These are phyloP conservation scores for Drosophila suzukii DNA, from an alignment of 1,140 invertebrate species.

Conservation along the genomic window DNA sequence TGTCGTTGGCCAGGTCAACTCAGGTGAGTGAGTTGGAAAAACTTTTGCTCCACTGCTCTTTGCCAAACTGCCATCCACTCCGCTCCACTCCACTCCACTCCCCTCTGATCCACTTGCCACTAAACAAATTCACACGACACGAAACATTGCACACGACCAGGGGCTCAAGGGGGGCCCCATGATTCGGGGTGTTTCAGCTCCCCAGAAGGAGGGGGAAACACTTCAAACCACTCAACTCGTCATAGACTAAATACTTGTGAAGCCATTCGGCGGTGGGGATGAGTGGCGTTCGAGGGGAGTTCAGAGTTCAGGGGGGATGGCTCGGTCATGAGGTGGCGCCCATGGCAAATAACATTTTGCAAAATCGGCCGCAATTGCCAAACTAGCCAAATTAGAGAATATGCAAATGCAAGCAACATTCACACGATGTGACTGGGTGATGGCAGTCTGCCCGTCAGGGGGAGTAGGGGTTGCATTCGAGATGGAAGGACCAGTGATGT, in stretches of 20 bases:
- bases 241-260: slow-evolving; percentile 77
- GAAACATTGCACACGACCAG: slow-evolving; percentile 42
- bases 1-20: slow-evolving; percentile 2
- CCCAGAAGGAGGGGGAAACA: slow-evolving; percentile 22
- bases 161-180: slow-evolving; percentile 3
- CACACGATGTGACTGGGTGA: slow-evolving; percentile 41
- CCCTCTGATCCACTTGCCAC: slow-evolving; percentile 44
- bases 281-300: not conserved
- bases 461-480: not conserved
- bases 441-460: not conserved
- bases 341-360: slow-evolving; percentile 78
- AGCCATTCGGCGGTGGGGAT: slow-evolving; percentile 25
- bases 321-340: slow-evolving; percentile 26
- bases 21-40: slow-evolving; percentile 31
- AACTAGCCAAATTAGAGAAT: slow-evolving; percentile 81
- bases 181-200: not conserved
- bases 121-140: slow-evolving; percentile 78
- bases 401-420: slow-evolving; percentile 77
- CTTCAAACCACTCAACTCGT: slow-evolving; percentile 75
- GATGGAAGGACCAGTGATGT: slow-evolving; percentile 27
- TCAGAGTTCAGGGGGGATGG: not conserved
- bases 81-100: not conserved
- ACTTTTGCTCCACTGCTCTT: slow-evolving; percentile 50
- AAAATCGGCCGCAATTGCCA: slow-evolving; percentile 82
- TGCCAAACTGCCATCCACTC: slow-evolving; percentile 8